Evolutionary conservation across 2,797 vertebrate genomes (phyloP).

Genomic region (Trachurus trachurus): DNA sequence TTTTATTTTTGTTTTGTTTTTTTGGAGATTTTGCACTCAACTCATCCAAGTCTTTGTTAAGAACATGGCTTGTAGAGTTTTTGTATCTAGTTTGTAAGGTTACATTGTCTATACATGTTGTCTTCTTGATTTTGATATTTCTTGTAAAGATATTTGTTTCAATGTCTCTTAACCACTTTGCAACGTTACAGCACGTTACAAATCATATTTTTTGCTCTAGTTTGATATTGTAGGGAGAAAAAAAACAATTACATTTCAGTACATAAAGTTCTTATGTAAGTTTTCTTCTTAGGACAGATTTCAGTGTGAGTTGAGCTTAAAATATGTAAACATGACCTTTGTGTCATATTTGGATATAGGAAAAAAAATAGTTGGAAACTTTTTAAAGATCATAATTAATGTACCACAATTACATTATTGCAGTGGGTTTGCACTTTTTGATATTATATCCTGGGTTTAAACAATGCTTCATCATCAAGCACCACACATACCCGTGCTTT

Average conservation of each 20-base stretch:
- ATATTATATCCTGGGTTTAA: slow-evolving; percentile 34
- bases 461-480: slow-evolving; percentile 32
- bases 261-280: not conserved
- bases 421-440: slow-evolving; percentile 73
- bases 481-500: slow-evolving; percentile 40
- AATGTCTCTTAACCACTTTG: slow-evolving; percentile 77
- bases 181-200: slow-evolving; percentile 16
- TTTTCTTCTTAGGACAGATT: slow-evolving; percentile 11
- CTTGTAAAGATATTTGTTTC: slow-evolving; percentile 47
- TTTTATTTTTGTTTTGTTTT: not conserved
- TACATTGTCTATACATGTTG: slow-evolving; percentile 61
- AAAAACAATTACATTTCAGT: not conserved
- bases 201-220: slow-evolving; percentile 30
- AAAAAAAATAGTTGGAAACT: slow-evolving; percentile 9
- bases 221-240: slow-evolving; percentile 8
- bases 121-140: slow-evolving; percentile 55
- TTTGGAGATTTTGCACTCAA: slow-evolving; percentile 82
- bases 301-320: slow-evolving; percentile 16
- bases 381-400: slow-evolving; percentile 34
- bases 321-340: slow-evolving; percentile 33
- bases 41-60: slow-evolving; percentile 80
- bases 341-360: slow-evolving; percentile 10
- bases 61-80: slow-evolving; percentile 78
- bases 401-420: slow-evolving; percentile 17
- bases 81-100: slow-evolving; percentile 59